phyloP scores from a whole-genome alignment of 2,888 invertebrate genomes.

The Phoronis australis region DNA sequence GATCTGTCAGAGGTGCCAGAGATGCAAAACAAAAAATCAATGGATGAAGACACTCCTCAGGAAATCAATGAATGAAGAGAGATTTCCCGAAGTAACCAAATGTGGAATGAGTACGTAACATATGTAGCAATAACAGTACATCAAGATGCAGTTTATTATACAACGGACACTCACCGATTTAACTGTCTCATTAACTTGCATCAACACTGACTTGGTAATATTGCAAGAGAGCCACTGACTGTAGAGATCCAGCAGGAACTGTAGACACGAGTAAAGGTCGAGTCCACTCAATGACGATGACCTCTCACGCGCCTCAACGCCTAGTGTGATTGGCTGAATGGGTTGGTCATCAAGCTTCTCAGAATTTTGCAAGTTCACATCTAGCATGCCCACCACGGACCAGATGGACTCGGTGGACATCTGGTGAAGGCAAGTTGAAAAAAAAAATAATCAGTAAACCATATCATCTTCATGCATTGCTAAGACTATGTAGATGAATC shows the following conservation, averaged over 20 bases:
- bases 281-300: slow-evolving; percentile 58
- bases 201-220: slow-evolving; percentile 44
- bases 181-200: slow-evolving; percentile 51
- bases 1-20: too few species aligned
- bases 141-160: too few species aligned
- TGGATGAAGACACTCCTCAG: too few species aligned
- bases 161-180: slow-evolving; percentile 53
- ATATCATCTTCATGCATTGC: too few species aligned
- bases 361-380: slow-evolving; percentile 26
- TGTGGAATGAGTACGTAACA: too few species aligned
- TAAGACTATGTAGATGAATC: too few species aligned
- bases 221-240: slow-evolving; percentile 67
- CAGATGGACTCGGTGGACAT: slow-evolving; percentile 48
- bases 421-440: slow-evolving; percentile 24
- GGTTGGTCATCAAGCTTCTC: slow-evolving; percentile 37
- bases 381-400: slow-evolving; percentile 44
- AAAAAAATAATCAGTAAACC: too few species aligned
- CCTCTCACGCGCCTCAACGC: slow-evolving; percentile 26
- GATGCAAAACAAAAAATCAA: too few species aligned
- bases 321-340: slow-evolving; percentile 19
- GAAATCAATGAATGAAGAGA: too few species aligned
- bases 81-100: too few species aligned
- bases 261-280: slow-evolving; percentile 87
- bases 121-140: too few species aligned
- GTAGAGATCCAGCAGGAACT: slow-evolving; percentile 85